Base-by-base conservation (phyloP, 2,888 invertebrate species). In the Lasiommata megera region DNA sequence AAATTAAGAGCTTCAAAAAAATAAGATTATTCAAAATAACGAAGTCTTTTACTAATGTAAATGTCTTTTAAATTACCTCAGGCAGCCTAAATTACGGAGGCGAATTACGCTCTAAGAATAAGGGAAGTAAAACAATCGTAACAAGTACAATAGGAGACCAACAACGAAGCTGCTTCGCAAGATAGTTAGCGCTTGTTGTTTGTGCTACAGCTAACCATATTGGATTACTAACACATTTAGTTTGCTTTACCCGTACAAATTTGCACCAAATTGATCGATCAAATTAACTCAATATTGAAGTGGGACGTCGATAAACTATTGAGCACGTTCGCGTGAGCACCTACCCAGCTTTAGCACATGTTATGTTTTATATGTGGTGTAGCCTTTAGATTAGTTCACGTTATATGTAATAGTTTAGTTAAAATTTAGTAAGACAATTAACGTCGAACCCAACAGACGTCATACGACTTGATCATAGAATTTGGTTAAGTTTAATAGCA, bases 81-180 rank as follows among this genome's bases (percentile, higher is more conserved):
- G 40, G n/a, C n/a, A 11, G 12, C 6, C 11, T 3, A 34, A 34
- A 9, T 34, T 11, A 9, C 34, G 34, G n/a, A 11, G 1, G 34
- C 11, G 3, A 3, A 3, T 34, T 17, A 11, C 17, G 9, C 17
- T 40, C 17, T 18, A 40, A 40, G 11, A 18, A 17, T 18, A 11
- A 40, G 17, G 40, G 16, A n/a, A 31, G 23, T 66, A 63, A 47
- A 59, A 43, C 53, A 66, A 69, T 69, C 63, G 63, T 61, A 63
- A 66, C 73, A 66, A 62, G 54, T 68, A 67, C 66, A 62, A 29
- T 55, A 43, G 59, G 41, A 60, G 56, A 1, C 54, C 67, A 69
- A 72, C 64, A 71, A 54, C 56, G 65, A 70, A 77, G 73, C 64
- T 64, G 68, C 68, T 72, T 71, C 67, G 48, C 58, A 16, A 41